Evolutionary conservation across 2,888 invertebrate genomes (phyloP), one percentile per base, ranked within the genome.

Genomic region (Plemyria rubiginata): DNA sequence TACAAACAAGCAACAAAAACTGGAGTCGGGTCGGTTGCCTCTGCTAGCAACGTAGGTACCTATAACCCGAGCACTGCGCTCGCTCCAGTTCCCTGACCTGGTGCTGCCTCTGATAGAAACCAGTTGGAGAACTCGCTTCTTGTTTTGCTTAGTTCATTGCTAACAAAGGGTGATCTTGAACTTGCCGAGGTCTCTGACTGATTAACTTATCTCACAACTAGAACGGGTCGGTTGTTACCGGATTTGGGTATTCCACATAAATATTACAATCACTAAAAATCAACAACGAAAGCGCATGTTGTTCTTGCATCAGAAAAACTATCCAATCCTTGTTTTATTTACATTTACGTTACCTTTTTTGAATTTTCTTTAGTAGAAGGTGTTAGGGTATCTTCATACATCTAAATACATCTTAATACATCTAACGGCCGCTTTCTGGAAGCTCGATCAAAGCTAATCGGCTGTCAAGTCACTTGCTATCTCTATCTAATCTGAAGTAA

Each of bases 1-100:
- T 66, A 75, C 72, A 77, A 80, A 71, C 59, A 77, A 80, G 71
- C 59, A 77, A 77, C 79, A 78, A 77, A 73, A 71, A 70, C 61
- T 65, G 49, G 48, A 57, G 66, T 54, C 50, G 40, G 48, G 40
- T 66, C 48, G 53, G 62, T 54, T 48, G 50, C 45, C 45, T 58
- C 59, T 61, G 57, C 46, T 67, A 67, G 64, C 62, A 55, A 53
- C 64, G 43, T 67, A 67, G 62, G 60, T 54, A 53, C 64, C 22
- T 22, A 22, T 22, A 22, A 22, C 22, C 22, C 29, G 49, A 58
- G 60, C 53, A 46, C 56, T 52, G 54, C 57, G 70, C 62, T 64
- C 57, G 71, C 54, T 50, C 63, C 66, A 56, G 71, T 73, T 72
- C 71, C 54, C 62, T 71, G 70, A 70, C 70, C 73, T 70, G 63